phyloP scores from a whole-genome alignment of 2,113 vertebrate genomes.

The Carlito syrichta region DNA sequence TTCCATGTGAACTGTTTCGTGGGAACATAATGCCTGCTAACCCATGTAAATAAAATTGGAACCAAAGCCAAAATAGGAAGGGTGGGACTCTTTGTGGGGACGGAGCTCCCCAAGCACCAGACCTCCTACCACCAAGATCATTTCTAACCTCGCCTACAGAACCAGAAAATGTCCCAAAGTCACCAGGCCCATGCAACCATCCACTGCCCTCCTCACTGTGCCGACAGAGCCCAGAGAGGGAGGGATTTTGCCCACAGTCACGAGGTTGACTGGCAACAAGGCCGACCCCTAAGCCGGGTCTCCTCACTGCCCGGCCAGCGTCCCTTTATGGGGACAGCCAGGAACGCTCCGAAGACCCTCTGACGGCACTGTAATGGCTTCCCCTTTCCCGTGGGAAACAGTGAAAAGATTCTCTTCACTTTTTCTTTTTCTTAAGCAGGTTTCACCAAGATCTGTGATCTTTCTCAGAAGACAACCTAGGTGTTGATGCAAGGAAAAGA shows the following conservation, averaged over 20 bases:
- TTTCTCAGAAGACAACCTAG: constrained; percentile 67
- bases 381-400: constrained; percentile 47
- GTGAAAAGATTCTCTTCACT: neutral
- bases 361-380: fast-evolving
- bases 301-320: neutral
- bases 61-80: neutral
- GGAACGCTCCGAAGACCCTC: neutral
- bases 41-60: neutral
- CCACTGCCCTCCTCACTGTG: neutral
- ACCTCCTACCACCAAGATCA: neutral
- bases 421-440: neutral
- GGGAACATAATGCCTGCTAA: neutral
- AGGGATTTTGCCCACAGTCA: neutral
- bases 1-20: neutral
- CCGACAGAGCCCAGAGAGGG: fast-evolving
- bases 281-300: fast-evolving
- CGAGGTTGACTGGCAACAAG: neutral
- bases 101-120: neutral
- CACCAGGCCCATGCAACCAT: neutral
- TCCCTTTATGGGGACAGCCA: neutral
- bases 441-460: constrained; percentile 53
- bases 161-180: neutral
- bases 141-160: neutral
- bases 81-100: neutral
- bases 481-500: neutral